Evolutionary conservation across 2,113 vertebrate genomes (phyloP), one percentile per base, ranked within the genome.

Genomic region (Bubo blakistoni): DNA sequence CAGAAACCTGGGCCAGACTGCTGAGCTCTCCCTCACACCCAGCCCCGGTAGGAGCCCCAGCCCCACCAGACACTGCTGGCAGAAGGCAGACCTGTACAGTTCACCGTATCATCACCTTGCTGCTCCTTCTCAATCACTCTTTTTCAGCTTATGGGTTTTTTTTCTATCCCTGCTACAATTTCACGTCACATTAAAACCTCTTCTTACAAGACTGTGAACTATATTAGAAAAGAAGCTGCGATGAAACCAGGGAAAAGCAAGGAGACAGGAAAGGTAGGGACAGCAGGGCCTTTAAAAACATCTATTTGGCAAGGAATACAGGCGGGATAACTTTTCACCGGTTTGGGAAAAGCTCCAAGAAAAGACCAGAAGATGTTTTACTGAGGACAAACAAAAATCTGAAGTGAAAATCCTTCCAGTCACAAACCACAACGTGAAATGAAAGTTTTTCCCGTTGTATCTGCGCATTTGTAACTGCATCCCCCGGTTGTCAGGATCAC

Each of bases 51-150:
- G 4, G 4, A 34, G 30, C 46, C 54, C 55, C 14, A 19, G 22
- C 51, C 42, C 13, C 74, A 46, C 4, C 30, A 16, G 46, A 7
- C 6, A 8, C 25, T 7, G 6, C 29, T 5, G 27, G 62, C 49
- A 29, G 30, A 15, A 8, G 27, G 54, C 27, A 59, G 30, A 61
- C 12, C 36, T 14, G 5, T 2, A n/a, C 21, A 1, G 11, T 9
- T 10, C 42, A 34, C 36, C 17, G 0, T 1, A 14, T 3, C 32
- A 7, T 16, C 17, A 4, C 16, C 36, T 12, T 10, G 20, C 47
- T 62, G 38, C 69, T 67, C 44, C 58, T 19, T 17, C 34, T n/a
- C 77, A 18, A 11, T 10, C 52, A 3, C 30, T 25, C 14, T 7
- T 19, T 47, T n/a, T 12, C 40, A 38, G 24, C 54, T 34, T 5